phyloP scores from a whole-genome alignment of 2,888 invertebrate species.

The Drosophila demipolita region DNA sequence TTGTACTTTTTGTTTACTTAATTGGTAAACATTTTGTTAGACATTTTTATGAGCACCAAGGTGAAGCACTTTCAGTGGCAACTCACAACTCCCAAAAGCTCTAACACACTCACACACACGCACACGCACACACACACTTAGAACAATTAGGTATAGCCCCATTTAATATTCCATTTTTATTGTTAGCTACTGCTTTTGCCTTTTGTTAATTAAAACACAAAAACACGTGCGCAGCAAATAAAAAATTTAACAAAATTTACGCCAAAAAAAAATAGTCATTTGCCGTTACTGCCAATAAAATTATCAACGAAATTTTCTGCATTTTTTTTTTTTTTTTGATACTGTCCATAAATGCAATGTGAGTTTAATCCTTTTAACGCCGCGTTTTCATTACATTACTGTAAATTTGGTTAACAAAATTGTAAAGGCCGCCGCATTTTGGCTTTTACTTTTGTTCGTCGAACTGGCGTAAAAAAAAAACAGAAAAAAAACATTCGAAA shows the following conservation, averaged over 20 bases:
- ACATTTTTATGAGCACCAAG: constrained; percentile 72
- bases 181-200: constrained; percentile 61
- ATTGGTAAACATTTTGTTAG: constrained; percentile 82
- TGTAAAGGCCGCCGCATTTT: constrained; percentile 60
- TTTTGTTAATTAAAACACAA: constrained; percentile 80
- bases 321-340: constrained; percentile 10
- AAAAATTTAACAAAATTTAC: constrained; percentile 65
- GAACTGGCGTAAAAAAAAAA: constrained; percentile 13
- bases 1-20: constrained; percentile 75
- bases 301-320: constrained; percentile 29
- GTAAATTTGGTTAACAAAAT: constrained; percentile 69
- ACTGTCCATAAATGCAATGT: constrained; percentile 60
- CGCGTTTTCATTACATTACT: constrained; percentile 79
- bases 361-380: constrained; percentile 78
- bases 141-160: constrained; percentile 34
- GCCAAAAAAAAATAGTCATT: constrained; percentile 18
- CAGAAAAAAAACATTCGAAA: constrained; percentile 27
- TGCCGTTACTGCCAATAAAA: constrained; percentile 37
- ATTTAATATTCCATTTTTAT: constrained; percentile 78
- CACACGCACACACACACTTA: constrained; percentile 26
- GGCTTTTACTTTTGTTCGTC: constrained; percentile 56
- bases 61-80: constrained; percentile 61
- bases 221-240: constrained; percentile 78
- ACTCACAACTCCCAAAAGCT: constrained; percentile 31
- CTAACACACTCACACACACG: constrained; percentile 29